phyloP scores from a whole-genome alignment of 1,140 invertebrate genomes.

The Bactericera cockerelli region DNA sequence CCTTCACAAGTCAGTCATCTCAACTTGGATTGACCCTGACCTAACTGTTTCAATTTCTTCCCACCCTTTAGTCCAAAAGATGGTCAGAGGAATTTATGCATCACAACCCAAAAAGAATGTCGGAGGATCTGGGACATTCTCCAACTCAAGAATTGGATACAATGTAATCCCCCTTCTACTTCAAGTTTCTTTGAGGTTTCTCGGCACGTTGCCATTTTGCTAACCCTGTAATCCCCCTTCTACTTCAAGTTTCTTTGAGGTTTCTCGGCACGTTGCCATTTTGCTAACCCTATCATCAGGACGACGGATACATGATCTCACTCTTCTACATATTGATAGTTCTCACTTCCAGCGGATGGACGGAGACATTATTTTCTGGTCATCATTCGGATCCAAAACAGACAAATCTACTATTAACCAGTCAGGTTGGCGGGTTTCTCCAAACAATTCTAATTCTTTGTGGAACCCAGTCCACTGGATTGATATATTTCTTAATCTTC shows the following conservation, averaged over 20 bases:
- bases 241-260: slow-evolving; percentile 24
- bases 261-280: slow-evolving; percentile 20
- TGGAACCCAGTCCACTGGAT: too few relatives aligned
- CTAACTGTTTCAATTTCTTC: too few relatives aligned
- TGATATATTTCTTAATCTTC: too few relatives aligned
- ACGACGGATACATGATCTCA: slow-evolving; percentile 25
- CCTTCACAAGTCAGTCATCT: too few relatives aligned
- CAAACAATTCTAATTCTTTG: too few relatives aligned
- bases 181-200: slow-evolving; percentile 23
- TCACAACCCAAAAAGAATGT: too few relatives aligned
- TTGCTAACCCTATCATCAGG: slow-evolving; percentile 24
- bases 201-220: slow-evolving; percentile 18
- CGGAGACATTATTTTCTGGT: slow-evolving; percentile 21
- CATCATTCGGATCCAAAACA: slow-evolving; percentile 27
- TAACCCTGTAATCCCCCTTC: slow-evolving; percentile 22
- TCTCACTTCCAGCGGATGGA: neutral
- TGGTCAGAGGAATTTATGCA: too few relatives aligned
- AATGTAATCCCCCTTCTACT: slow-evolving; percentile 8
- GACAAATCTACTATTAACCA: slow-evolving; percentile 22
- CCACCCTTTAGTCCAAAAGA: too few relatives aligned
- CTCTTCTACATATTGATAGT: slow-evolving; percentile 14
- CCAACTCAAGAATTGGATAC: neutral
- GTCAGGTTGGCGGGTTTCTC: slow-evolving; percentile 22
- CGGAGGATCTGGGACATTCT: too few relatives aligned
- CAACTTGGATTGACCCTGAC: too few relatives aligned